Conservation (phyloP, 2,888 invertebrate species). For the Agelastica alni region DNA sequence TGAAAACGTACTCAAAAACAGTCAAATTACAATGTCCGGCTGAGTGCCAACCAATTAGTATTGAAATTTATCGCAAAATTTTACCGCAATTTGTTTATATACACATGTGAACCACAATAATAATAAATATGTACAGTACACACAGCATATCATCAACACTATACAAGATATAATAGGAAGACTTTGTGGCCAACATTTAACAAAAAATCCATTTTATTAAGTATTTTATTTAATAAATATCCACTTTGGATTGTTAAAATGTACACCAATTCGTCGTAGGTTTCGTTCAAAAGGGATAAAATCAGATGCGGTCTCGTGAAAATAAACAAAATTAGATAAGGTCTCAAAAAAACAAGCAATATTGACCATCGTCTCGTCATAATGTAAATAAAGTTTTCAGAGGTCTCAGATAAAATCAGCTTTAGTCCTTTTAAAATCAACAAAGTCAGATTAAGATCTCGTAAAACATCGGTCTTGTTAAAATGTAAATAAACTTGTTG, state of each 20-base stretch:
- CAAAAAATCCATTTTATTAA: constrained; percentile 13
- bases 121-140: constrained; percentile 50
- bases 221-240: too few species aligned
- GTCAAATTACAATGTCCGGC: constrained; percentile 5
- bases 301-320: too few species aligned
- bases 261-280: too few species aligned
- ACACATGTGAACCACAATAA: constrained; percentile 34
- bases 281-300: too few species aligned
- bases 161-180: constrained; percentile 32
- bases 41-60: constrained; percentile 20
- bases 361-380: too few species aligned
- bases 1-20: constrained; percentile 1
- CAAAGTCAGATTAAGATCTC: too few species aligned
- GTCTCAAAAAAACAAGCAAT: background rate
- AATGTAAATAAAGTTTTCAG: too few species aligned
- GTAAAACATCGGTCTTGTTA: too few species aligned
- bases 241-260: too few species aligned
- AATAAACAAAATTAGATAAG: background rate
- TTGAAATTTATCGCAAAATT: constrained; percentile 9
- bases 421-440: too few species aligned
- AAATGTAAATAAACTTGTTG: too few species aligned
- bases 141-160: constrained; percentile 50
- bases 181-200: constrained; percentile 7
- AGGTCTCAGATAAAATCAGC: too few species aligned
- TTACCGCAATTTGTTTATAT: constrained; percentile 18